Base-by-base conservation (phyloP, 2,888 invertebrate species). In the Pheosia gnoma region DNA sequence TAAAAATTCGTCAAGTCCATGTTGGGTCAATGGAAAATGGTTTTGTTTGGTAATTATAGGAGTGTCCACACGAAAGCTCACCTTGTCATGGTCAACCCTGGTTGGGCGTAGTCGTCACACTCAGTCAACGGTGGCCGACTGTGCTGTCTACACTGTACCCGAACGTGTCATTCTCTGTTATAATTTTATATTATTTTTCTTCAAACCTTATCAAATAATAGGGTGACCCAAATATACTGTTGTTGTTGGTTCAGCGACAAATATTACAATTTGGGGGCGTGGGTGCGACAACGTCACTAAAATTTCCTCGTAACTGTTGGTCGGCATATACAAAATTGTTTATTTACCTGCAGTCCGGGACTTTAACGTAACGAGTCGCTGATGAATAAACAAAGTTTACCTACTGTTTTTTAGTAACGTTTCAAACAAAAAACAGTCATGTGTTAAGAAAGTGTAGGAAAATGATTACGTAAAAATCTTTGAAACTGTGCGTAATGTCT, bases 401-500 rank as follows among this genome's bases (percentile, higher is more conserved):
- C 25, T 25, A 25, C 0, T 25, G 25, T 25, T 25, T 25, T 25
- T 25, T 25, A 2, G 25, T 25, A 25, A 25, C 25, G 25, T 25
- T 25, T 0, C 25, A 25, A 25, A 25, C 25, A 25, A 25, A 25
- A 25, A 2, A 25, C 25, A 25, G 25, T 25, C 25, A 25, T 25
- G 25, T 25, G 25, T 25, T 25, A 25, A 25, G 25, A 25, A 25
- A 25, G n/a, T 25, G 25, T 25, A 51, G 3, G 47, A 70, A 57
- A 62, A 79, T 78, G 80, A 67, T 63, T 57, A 64, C 59, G 54
- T 80, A 70, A 69, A 67, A 41, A 59, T 64, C 59, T 59, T 63
- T 62, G 58, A 71, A 51, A 51, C 25, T 51, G 67, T 67, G 63
- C 85, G 87, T 87, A 80, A 88, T 89, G 88, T 84, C 80, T 80